Base-by-base conservation (phyloP, 2,888 invertebrate species). In the Drosophila rellima region DNA sequence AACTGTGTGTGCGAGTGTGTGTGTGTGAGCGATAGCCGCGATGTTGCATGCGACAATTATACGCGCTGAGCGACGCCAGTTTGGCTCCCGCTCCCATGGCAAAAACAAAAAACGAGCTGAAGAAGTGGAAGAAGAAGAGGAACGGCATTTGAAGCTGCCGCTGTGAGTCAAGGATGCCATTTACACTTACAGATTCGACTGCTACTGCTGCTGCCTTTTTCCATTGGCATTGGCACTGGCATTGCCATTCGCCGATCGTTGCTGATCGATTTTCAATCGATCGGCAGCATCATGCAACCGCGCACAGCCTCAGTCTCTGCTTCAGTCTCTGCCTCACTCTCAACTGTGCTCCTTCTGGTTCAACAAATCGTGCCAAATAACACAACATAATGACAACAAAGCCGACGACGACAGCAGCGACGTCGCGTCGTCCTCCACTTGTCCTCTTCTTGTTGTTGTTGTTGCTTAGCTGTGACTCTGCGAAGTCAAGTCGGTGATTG, bases 321-420 rank as follows among this genome's bases (percentile, higher is more conserved):
- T 29, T 13, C 15, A 29, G 26, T 52, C 20, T 26, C 18, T n/a
- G 33, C 26, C 48, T 33, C 40, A 42, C 23, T 45, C 35, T 6
- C 42, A 48, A 57, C 70, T 67, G 72, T 67, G 72, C 77, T 75
- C 74, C 81, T 84, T 84, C 31, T 55, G 67, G 78, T 78, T 88
- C 88, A 89, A 90, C 90, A 89, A 90, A 90, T 90, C 90, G 90
- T 90, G 90, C 90, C 89, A 90, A 90, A 88, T 90, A 88, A 88
- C 88, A 89, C 87, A 90, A 89, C 85, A 83, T 83, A 83, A 88
- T 82, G 86, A 86, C 90, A 89, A 83, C 86, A 83, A 88, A 90
- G 90, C 78, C 31, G 11, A 11, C 3, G 11, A 79, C 82, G 68
- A 72, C 26, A 26, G 26, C 26, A 83, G 56, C 60, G 66, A 50